Evolutionary conservation across 1,140 invertebrate genomes (phyloP).

Genomic region (Drosophila jambulina): DNA sequence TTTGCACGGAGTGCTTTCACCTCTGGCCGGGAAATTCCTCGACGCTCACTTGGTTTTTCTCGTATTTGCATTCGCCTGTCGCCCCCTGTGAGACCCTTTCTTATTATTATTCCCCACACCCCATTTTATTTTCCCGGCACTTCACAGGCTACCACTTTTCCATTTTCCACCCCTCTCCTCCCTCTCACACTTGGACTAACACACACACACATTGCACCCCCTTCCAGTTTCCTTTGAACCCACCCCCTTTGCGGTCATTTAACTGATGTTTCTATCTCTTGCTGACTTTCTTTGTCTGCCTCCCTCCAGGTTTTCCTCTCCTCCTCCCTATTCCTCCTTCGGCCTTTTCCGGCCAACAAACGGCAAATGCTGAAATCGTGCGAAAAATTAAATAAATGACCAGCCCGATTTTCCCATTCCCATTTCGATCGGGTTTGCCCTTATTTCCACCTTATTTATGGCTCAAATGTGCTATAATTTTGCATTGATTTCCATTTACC

Average conservation of each 20-base stretch:
- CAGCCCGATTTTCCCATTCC: conserved; percentile 50
- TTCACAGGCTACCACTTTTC: conserved; percentile 61
- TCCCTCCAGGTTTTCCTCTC: conserved; percentile 1
- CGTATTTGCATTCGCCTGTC: conserved; percentile 36
- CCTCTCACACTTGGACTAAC: neutral
- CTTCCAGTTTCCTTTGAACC: neutral
- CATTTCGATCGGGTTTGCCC: conserved; percentile 23
- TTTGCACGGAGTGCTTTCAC: conserved; percentile 42
- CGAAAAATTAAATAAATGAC: conserved; percentile 81
- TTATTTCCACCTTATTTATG: conserved; percentile 62
- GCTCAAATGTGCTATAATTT: conserved; percentile 73
- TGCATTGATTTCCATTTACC: conserved; percentile 72
- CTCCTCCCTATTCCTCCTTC: neutral
- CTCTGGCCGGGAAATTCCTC: conserved; percentile 11
- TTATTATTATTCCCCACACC: conserved; percentile 48
- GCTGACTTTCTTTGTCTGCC: conserved; percentile 12
- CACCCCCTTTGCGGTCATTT: conserved; percentile 68
- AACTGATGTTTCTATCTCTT: conserved; percentile 72
- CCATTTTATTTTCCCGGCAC: conserved; percentile 68
- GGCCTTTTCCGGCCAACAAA: conserved; percentile 23
- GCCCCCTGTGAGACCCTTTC: conserved; percentile 14
- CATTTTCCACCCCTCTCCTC: conserved; percentile 24
- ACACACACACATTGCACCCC: conserved; percentile 18
- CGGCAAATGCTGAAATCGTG: conserved; percentile 76
- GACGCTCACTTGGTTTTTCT: conserved; percentile 14